Evolutionary conservation across 2,797 vertebrate species (phyloP).

Genomic region (Silurus lanzhouensis): DNA sequence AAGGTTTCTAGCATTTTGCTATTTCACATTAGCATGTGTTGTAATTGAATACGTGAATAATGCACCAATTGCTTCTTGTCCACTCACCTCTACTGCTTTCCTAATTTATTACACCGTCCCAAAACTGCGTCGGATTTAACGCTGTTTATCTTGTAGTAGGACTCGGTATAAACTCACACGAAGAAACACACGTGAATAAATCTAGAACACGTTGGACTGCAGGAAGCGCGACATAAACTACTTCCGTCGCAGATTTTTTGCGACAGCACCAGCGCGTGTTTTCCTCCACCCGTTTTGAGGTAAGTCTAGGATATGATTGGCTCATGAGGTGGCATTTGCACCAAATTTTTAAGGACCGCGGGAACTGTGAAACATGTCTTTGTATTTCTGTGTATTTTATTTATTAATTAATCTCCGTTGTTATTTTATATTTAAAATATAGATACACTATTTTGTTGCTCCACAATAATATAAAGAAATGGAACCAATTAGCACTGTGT

Average conservation of each 20-base stretch:
- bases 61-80: not conserved
- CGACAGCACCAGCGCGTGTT: not conserved
- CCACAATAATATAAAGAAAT: not conserved
- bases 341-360: no score
- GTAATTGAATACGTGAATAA: not conserved
- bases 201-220: slow-evolving; percentile 48
- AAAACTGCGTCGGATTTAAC: not conserved
- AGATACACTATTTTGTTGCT: not conserved
- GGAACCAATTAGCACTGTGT: not conserved
- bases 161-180: not conserved
- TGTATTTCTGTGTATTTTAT: not conserved
- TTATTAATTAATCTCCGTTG: not conserved
- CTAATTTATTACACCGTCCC: not conserved
- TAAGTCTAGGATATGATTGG: not conserved
- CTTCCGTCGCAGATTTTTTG: slow-evolving; percentile 52
- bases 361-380: not conserved
- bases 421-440: not conserved
- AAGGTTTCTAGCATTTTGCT: not conserved
- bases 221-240: slow-evolving; percentile 33
- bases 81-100: slow-evolving; percentile 16
- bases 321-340: not conserved
- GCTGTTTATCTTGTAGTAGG: not conserved
- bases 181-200: slow-evolving; percentile 50
- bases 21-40: not conserved
- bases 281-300: slow-evolving; percentile 9